Evolutionary conservation across 2,797 vertebrate species (phyloP), one percentile per base, ranked within the genome.

Genomic region (Periparus ater): DNA sequence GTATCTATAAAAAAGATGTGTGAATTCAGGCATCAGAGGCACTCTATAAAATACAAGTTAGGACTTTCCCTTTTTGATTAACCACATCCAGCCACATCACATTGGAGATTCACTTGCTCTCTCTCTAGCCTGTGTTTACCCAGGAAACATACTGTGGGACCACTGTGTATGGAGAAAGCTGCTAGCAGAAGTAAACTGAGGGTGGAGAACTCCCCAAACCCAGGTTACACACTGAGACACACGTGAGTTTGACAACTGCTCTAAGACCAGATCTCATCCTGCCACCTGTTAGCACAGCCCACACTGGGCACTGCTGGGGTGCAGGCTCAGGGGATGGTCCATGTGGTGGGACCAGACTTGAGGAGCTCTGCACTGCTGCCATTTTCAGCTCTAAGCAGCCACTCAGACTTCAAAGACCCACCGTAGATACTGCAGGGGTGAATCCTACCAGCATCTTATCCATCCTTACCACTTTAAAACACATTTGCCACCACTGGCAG

Each of bases 291-390:
- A 47, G 40, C 61, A 21, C 60, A 44, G 53, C 48, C 53, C 7
- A 3, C 0, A 1, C 11, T 0, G 0, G 3, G 17, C 3, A 15
- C 32, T 34, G 27, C 6, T n/a, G 58, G 47, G 50, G 44, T 1
- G 1, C 14, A 36, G 20, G 27, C 9, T 55, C 44, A 60, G 60
- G 20, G 87, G 66, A 73, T 82, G 42, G 38, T 53, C 67, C 42
- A 4, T 0, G 5, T 17, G 60, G 57, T 58, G 53, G 67, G 54
- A 78, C 12, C 1, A 75, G 77, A 77, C 38, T 12, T 0, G 0
- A 65, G 36, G 27, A 87, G 16, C 53, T 65, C 71, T 48, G 23
- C 42, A 6, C 23, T 29, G 15, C 51, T 10, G 1, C 36, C 2
- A 0, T 38, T 22, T 51, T 10, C 76, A 78, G 18, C 50, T 36